Conservation (phyloP, 2,113 vertebrate species). For the Sylvietta virens region DNA sequence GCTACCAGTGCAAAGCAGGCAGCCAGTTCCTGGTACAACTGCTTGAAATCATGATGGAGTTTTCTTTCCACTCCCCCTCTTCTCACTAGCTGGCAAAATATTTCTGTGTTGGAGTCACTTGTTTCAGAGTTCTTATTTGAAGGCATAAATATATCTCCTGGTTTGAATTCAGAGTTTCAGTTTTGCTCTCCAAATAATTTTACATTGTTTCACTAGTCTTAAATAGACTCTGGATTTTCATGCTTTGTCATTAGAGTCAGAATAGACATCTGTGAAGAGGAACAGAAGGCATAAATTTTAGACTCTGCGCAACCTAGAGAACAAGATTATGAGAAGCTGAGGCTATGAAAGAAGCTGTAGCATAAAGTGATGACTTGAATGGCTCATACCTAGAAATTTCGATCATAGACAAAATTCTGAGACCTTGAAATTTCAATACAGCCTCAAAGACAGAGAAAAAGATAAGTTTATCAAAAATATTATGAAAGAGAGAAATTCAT, state of each 20-base stretch:
- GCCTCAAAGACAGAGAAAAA: neutral
- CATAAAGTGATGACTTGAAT: neutral
- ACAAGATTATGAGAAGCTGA: neutral
- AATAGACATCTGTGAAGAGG: neutral
- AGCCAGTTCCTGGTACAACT: neutral
- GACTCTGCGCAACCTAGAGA: neutral
- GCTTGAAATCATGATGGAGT: neutral
- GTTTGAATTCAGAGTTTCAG: neutral
- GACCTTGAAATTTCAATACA: neutral
- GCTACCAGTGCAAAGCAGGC: neutral
- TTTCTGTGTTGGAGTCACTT: neutral
- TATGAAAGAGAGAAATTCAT: neutral
- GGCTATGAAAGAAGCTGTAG: neutral
- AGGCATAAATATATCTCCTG: neutral
- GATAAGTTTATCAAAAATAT: neutral
- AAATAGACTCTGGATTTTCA: neutral
- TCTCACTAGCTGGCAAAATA: neutral
- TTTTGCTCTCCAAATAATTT: neutral
- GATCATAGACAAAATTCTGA: neutral
- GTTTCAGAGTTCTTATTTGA: neutral
- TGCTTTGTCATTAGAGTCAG: neutral
- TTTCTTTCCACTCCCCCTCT: neutral
- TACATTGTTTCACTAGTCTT: neutral
- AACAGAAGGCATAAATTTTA: neutral
- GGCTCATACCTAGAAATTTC: neutral